These are phyloP conservation scores for Venustoraphidia nigricollis DNA, from an alignment of 2,888 invertebrate species.

Conservation along the genomic window DNA sequence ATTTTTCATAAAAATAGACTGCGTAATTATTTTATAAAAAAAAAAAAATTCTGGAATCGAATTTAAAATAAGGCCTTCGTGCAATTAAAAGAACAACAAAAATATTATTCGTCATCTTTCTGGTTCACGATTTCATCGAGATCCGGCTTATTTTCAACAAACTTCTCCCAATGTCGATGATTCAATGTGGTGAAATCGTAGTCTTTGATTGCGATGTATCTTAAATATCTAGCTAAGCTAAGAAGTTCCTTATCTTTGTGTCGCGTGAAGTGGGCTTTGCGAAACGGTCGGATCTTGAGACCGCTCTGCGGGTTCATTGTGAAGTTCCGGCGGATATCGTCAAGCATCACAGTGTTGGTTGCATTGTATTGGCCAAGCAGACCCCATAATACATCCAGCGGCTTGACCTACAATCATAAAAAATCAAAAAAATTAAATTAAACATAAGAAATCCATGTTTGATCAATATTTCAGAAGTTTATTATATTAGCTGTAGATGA, in stretches of 20 bases:
- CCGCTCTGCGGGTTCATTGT: constrained; percentile 95
- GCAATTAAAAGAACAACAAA: too few species aligned
- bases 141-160: not conserved
- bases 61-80: too few species aligned
- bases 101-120: not conserved
- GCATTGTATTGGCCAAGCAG: constrained; percentile 76
- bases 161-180: constrained; percentile 76
- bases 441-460: too few species aligned
- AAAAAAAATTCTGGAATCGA: too few species aligned
- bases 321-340: constrained; percentile 89
- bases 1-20: too few species aligned
- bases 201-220: constrained; percentile 61
- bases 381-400: constrained; percentile 93
- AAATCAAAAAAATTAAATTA: not conserved
- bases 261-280: constrained; percentile 80
- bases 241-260: constrained; percentile 70
- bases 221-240: constrained; percentile 65
- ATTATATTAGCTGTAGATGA: too few species aligned
- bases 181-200: constrained; percentile 74
- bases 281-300: constrained; percentile 76
- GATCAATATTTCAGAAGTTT: too few species aligned
- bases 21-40: too few species aligned
- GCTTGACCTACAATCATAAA: constrained; percentile 55
- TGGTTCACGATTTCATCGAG: not conserved
- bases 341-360: constrained; percentile 96